phyloP scores from a whole-genome alignment of 2,888 invertebrate species.

The Orgyia antiqua region DNA sequence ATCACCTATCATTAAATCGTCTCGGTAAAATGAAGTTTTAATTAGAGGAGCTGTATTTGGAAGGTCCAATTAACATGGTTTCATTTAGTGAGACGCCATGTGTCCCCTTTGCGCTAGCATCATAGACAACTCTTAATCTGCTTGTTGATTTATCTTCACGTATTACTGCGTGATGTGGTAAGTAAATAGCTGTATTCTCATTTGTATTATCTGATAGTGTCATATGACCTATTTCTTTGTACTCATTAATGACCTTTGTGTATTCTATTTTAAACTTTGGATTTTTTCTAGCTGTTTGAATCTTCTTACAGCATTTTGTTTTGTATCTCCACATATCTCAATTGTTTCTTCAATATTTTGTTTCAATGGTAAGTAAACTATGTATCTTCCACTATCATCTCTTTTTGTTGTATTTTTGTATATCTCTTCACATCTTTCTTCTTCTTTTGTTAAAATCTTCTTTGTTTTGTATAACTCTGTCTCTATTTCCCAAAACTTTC shows the following conservation, averaged over 20 bases:
- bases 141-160: constrained; percentile 9
- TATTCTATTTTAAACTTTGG: constrained; percentile 1
- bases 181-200: constrained; percentile 7
- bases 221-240: constrained; percentile 3
- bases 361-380: too few species aligned
- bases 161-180: constrained; percentile 24
- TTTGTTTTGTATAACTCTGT: too few species aligned
- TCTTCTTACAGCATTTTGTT: too few species aligned
- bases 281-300: too few species aligned
- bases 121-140: not conserved
- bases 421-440: too few species aligned
- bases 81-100: constrained; percentile 17
- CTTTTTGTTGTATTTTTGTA: too few species aligned
- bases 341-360: too few species aligned
- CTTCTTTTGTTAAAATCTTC: too few species aligned
- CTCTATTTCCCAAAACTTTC: too few species aligned
- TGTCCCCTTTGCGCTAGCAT: not conserved
- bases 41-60: not conserved
- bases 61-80: constrained; percentile 14
- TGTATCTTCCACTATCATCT: too few species aligned
- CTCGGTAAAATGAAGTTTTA: not conserved
- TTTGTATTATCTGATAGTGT: not conserved
- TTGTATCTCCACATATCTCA: too few species aligned
- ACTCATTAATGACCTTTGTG: constrained; percentile 2
- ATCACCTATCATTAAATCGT: not conserved